Evolutionary conservation across 2,888 invertebrate species (phyloP).

Genomic region (Drosophila prolongata): DNA sequence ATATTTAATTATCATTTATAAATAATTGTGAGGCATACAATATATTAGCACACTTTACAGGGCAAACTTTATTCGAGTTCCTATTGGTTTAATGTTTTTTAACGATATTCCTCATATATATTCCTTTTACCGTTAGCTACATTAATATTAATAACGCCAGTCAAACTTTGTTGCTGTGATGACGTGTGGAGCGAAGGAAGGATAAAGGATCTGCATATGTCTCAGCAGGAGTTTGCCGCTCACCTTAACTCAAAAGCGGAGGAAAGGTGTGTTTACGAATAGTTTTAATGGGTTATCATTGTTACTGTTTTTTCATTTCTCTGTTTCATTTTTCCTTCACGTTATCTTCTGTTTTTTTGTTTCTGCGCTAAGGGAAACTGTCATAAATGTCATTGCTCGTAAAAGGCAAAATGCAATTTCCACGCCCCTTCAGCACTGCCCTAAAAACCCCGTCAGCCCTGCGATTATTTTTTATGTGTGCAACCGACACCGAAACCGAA

Average conservation of each 20-base stretch:
- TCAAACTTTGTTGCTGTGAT: slow-evolving; percentile 67
- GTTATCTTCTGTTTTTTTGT: slow-evolving; percentile 1
- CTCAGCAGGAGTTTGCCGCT: slow-evolving; percentile 37
- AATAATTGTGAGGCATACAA: background rate
- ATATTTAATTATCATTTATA: no score
- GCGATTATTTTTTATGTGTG: slow-evolving; percentile 76
- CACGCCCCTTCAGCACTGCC: slow-evolving; percentile 43
- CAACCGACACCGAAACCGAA: slow-evolving; percentile 53
- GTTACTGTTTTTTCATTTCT: slow-evolving; percentile 50
- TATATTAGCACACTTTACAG: background rate
- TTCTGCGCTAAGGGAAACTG: slow-evolving; percentile 47
- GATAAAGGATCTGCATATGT: slow-evolving; percentile 55
- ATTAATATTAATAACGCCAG: slow-evolving; percentile 79
- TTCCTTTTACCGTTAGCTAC: slow-evolving; percentile 44
- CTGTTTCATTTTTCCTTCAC: slow-evolving; percentile 4
- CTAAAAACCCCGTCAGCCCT: slow-evolving; percentile 44
- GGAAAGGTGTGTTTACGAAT: slow-evolving; percentile 72
- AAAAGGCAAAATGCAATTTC: slow-evolving; percentile 78
- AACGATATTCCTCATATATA: background rate
- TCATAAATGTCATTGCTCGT: slow-evolving; percentile 75
- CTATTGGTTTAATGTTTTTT: background rate
- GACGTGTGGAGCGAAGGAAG: slow-evolving; percentile 55
- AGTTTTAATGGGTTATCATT: slow-evolving; percentile 80
- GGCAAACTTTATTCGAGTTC: background rate
- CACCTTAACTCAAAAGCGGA: background rate